Conservation (phyloP, 2,113 vertebrate genomes). For the Ctenodactylus gundi region DNA sequence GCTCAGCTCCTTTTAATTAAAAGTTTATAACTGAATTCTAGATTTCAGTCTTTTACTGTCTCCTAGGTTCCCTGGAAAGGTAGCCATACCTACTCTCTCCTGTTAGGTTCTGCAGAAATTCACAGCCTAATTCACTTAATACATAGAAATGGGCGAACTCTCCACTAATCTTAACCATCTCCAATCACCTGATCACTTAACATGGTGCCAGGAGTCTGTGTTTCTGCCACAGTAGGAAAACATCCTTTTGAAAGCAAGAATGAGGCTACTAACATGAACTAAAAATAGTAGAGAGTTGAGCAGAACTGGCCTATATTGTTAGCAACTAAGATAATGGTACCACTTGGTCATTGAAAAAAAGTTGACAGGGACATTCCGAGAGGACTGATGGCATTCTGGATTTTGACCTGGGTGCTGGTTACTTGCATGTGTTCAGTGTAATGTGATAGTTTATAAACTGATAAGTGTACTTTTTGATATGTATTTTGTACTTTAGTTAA, state of each 20-base stretch:
- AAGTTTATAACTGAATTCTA: not conserved
- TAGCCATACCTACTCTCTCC: not conserved
- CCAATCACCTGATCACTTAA: not conserved
- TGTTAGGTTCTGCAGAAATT: not conserved
- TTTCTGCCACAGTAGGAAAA: not conserved
- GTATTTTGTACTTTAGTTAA: not conserved
- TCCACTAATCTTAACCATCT: not conserved
- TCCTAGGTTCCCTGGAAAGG: not conserved
- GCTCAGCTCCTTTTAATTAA: not conserved
- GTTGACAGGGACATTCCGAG: not conserved
- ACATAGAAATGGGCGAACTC: not conserved
- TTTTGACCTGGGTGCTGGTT: not conserved
- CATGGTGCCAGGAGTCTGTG: not conserved
- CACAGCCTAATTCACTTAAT: not conserved
- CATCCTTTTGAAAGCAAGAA: conserved; percentile 4
- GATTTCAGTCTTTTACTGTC: conserved; percentile 21
- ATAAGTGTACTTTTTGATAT: not conserved
- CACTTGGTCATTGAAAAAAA: not conserved
- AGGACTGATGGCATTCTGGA: no score
- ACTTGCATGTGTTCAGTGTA: not conserved
- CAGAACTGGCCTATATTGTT: not conserved
- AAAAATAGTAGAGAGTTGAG: not conserved
- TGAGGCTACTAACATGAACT: not conserved
- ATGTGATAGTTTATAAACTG: conserved; percentile 15
- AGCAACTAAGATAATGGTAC: not conserved